These are phyloP conservation scores for Gallinago paraguaiae DNA, from an alignment of 2,113 vertebrate species.

Conservation along the genomic window DNA sequence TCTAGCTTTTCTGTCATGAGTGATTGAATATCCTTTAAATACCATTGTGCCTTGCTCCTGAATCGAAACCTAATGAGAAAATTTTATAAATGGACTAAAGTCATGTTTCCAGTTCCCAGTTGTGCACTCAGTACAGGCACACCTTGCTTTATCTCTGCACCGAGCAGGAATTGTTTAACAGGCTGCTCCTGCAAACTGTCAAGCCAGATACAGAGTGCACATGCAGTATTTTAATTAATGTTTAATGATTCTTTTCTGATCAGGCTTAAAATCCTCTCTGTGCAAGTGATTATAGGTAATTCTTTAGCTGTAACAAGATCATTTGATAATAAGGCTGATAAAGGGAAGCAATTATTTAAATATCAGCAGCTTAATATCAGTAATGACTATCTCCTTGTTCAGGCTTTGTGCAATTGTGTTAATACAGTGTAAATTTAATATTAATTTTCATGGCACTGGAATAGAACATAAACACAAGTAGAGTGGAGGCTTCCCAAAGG, in stretches of 20 bases:
- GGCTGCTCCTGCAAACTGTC: not conserved
- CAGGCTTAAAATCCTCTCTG: conserved; percentile 32
- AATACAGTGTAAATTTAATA: conserved; percentile 5
- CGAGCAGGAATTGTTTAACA: conserved; percentile 1
- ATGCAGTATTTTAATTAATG: conserved; percentile 43
- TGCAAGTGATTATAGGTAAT: conserved; percentile 47
- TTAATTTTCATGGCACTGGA: conserved; percentile 6
- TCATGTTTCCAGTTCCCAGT: conserved; percentile 18
- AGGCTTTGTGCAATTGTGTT: conserved; percentile 31
- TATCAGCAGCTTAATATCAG: conserved; percentile 44
- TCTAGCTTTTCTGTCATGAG: conserved; percentile 42
- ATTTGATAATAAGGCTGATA: conserved; percentile 55
- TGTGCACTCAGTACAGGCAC: not conserved
- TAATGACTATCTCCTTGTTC: conserved; percentile 22
- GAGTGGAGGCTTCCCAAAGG: not conserved
- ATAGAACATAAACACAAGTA: not conserved
- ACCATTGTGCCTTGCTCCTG: conserved; percentile 16
- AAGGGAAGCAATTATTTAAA: conserved; percentile 43
- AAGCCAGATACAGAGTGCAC: not conserved
- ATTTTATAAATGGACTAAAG: conserved; percentile 45
- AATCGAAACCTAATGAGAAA: conserved; percentile 55
- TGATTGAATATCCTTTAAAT: conserved; percentile 59
- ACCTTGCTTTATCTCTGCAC: conserved; percentile 13
- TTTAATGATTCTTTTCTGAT: conserved; percentile 42
- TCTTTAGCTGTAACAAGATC: conserved; percentile 42